Evolutionary conservation across 1,140 invertebrate species (phyloP), one percentile per base, ranked within the genome.

Genomic region (Reticulitermes speratus): DNA sequence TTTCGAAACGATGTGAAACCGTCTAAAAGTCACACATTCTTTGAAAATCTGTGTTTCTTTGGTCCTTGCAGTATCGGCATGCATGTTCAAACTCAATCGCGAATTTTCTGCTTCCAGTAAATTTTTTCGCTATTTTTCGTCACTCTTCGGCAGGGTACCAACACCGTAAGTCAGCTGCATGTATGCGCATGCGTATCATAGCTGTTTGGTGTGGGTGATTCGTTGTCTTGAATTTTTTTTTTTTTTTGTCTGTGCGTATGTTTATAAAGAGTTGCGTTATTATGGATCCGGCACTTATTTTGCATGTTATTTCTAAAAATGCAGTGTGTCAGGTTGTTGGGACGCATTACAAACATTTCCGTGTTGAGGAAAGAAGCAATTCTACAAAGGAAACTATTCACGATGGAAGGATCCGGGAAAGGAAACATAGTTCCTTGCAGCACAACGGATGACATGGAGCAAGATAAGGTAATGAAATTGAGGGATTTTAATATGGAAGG

Each of bases 401-500:
- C n/a, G 38, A 84, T 84, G 83, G 83, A 84, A 48, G 45, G 83
- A 25, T 16, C 21, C 11, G 65, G 65, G 25, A 84, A 84, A 11
- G 83, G 83, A 83, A 87, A 87, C 65, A 48, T 75, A 44, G 87
- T 87, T 23, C 87, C 90, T 52, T 92, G 91, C 86, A 93, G 93
- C 48, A 90, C 91, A 87, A 92, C 89, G 85, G 93, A 93, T 44
- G 91, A 93, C 87, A 91, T 91, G 87, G 90, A 90, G 23, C 92
- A 94, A 89, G 94, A 95, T 90, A 93, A 94, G 92, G 94, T 94
- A 90, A 90, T 81, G n/a, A 30, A 25, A 25, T 45, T 85, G 38
- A 16, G 44, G 1, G 19, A 45, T 25, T 32, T 85, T 75, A 25
- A 23, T 25, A 30, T 19, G 23, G 23, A 38, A 2, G 5, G 38